These are phyloP conservation scores for Amiota communis DNA, from an alignment of 2,888 invertebrate genomes.

Conservation along the genomic window DNA sequence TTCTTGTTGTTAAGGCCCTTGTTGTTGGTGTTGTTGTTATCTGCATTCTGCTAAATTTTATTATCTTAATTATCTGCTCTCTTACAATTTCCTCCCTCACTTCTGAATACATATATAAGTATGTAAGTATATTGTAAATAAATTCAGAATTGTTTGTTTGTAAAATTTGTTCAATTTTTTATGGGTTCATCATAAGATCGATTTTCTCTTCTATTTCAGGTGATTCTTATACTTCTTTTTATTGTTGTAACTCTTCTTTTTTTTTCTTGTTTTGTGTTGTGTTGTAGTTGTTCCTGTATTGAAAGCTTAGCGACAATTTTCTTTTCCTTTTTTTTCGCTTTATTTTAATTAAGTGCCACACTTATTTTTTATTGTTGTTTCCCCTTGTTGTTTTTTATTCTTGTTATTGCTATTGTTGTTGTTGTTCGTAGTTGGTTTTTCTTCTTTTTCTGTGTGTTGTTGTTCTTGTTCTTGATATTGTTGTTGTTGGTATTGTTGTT, in stretches of 20 bases:
- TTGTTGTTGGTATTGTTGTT: background rate
- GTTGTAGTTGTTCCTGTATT: background rate
- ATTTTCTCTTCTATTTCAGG: background rate
- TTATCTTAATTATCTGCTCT: background rate
- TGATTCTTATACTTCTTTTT: background rate
- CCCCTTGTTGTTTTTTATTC: slow-evolving; percentile 2
- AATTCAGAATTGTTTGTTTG: no score
- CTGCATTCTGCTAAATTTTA: background rate
- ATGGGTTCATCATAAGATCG: slow-evolving; percentile 14
- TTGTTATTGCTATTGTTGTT: slow-evolving; percentile 1
- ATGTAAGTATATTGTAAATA: no score
- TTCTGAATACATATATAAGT: no score
- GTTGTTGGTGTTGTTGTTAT: background rate
- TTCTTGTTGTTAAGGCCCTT: background rate
- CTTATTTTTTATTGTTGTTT: background rate
- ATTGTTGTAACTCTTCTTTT: background rate
- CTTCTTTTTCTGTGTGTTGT: background rate
- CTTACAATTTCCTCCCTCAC: no score
- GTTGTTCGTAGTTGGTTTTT: background rate
- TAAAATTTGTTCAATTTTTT: background rate
- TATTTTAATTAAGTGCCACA: background rate
- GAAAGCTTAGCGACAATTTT: no score
- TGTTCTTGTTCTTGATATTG: background rate
- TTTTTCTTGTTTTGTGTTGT: background rate
- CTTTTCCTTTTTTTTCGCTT: no score